These are phyloP conservation scores for Iphiclides podalirius DNA, from an alignment of 2,888 invertebrate genomes.

Conservation along the genomic window DNA sequence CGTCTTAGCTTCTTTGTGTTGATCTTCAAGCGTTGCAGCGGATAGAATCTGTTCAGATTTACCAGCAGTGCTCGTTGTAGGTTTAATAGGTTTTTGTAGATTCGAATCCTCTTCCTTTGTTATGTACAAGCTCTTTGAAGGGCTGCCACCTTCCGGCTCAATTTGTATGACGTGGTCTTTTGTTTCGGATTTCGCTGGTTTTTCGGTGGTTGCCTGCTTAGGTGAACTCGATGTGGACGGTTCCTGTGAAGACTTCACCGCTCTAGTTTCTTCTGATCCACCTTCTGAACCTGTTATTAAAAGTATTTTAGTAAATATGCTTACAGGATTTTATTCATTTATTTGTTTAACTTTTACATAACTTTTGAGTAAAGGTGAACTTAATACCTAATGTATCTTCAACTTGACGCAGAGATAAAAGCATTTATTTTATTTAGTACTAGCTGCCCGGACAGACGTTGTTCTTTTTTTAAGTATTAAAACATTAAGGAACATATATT, in stretches of 20 bases:
- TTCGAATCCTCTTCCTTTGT: constrained; percentile 56
- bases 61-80: constrained; percentile 47
- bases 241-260: constrained; percentile 53
- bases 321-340: too few species aligned
- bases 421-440: too few species aligned
- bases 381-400: too few species aligned
- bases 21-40: constrained; percentile 54
- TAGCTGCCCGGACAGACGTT: too few species aligned
- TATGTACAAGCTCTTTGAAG: constrained; percentile 53
- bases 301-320: too few species aligned
- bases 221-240: constrained; percentile 48
- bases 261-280: constrained; percentile 52
- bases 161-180: constrained; percentile 59
- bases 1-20: constrained; percentile 40
- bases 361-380: too few species aligned
- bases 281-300: constrained; percentile 53
- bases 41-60: constrained; percentile 59
- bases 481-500: too few species aligned
- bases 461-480: too few species aligned
- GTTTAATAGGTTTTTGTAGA: constrained; percentile 61
- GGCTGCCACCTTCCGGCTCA: constrained; percentile 56
- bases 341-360: too few species aligned
- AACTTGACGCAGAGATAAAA: too few species aligned
- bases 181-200: constrained; percentile 46
- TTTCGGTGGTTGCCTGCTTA: constrained; percentile 40